Base-by-base conservation (phyloP, 2,888 invertebrate genomes). In the Drosophila buzzatii region DNA sequence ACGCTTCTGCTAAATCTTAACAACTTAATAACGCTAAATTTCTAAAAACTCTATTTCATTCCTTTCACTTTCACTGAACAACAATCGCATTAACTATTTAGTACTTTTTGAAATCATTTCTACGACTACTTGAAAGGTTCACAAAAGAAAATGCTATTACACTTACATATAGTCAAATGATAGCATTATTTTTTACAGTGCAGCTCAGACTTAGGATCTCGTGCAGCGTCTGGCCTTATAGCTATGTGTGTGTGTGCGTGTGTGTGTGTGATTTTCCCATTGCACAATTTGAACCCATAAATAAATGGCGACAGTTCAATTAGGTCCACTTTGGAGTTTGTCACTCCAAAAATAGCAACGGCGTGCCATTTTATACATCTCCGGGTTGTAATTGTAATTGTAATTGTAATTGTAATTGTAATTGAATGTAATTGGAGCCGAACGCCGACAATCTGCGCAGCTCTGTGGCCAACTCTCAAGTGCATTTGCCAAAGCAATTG, bases 401-500 rank as follows among this genome's bases (percentile, higher is more conserved):
- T 18, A 47, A 55, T 51, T 71, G 71, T 37, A 37, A 16, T 37
- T 27, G 27, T 39, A 59, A 62, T 62, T 73, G 70, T 70, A 83
- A 73, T 86, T 77, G 87, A 83, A 62, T 79, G 66, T 75, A 81
- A 84, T 87, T 85, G 89, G 59, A 84, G 56, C 53, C 63, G 83
- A 70, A 55, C 39, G 23, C 63, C 41, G 47, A 64, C 53, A 53
- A 39, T 69, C 57, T 57, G 59, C 49, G 31, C 42, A 33, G 58
- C 33, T 63, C 41, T 35, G 44, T 44, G 65, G 66, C 64, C 69
- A 75, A 79, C 81, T 70, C 84, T 78, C 81, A 56, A 75, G 76
- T 66, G 79, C 72, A 67, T 44, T 67, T 60, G 64, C 72, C 70
- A 73, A 71, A 71, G 85, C 75, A 81, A 68, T 61, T 64, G 3